Conservation (phyloP, 2,113 vertebrate species). For the Sapajus apella region DNA sequence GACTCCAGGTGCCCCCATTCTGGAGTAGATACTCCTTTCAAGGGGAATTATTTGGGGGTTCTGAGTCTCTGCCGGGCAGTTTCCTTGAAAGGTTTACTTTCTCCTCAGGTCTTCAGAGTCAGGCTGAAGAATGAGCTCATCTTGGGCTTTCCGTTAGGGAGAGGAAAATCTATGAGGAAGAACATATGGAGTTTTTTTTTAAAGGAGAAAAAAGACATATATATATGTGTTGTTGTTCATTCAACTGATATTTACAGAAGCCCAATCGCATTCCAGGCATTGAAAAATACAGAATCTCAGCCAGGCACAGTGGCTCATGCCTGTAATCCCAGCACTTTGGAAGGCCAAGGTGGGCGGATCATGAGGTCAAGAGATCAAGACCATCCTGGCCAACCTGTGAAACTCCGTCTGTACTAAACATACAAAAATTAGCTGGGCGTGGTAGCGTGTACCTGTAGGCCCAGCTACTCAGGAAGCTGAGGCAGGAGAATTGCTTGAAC, state of each 20-base stretch:
- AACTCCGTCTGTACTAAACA: too few species aligned
- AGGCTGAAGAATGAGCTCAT: not conserved
- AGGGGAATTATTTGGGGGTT: not conserved
- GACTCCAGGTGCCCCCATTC: too few species aligned
- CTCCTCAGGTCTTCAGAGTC: not conserved
- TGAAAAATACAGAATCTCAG: not conserved
- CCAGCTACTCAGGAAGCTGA: too few species aligned
- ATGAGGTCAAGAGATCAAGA: too few species aligned
- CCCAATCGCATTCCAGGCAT: not conserved
- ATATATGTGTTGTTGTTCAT: not conserved
- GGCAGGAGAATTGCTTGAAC: too few species aligned
- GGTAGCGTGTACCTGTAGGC: too few species aligned
- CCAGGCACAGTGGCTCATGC: too few species aligned
- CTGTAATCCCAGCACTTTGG: too few species aligned
- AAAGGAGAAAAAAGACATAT: not conserved
- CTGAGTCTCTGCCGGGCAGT: not conserved
- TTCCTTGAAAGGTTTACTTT: slow-evolving; percentile 29
- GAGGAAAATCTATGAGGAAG: not conserved
- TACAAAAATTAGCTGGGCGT: too few species aligned
- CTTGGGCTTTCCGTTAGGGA: not conserved
- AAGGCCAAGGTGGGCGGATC: too few species aligned
- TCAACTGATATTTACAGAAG: not conserved
- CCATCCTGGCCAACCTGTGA: too few species aligned
- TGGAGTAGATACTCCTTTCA: not conserved
- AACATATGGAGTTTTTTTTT: not conserved